Evolutionary conservation across 1,140 invertebrate species (phyloP), one percentile per base, ranked within the genome.

Genomic region (Popillia japonica): DNA sequence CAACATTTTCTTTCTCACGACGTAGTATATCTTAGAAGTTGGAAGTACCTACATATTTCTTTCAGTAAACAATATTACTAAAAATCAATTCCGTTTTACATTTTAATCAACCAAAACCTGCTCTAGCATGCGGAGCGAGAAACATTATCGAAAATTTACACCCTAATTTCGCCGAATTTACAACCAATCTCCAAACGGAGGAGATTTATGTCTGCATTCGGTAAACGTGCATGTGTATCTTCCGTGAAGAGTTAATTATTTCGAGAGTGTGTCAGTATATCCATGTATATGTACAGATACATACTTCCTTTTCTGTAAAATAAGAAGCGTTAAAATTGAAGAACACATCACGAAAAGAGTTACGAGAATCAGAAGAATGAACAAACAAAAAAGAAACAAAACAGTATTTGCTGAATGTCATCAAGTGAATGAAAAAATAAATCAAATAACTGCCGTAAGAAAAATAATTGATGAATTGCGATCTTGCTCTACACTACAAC

Each of bases 381-480:
- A 17, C 44, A 68, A 68, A 9, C 8, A 68, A 6, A 22, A 23
- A 34, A 22, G 20, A 68, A 68, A 68, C 20, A 68, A 23, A 10
- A 11, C 11, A 23, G 61, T 68, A 22, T 68, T 68, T 68, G 61
- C 4, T 34, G 22, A 27, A 34, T 22, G 61, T 68, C 61, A 68
- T 27, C 61, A 14, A 22, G 61, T 6, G 22, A 34, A 22, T 3
- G 22, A 34, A 22, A 34, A 68, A 68, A 68, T 68, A 68, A 68
- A 68, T 68, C 61, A 68, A 68, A 68, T 68, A 68, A 68, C 27
- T 20, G 20, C 22, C 22, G 17, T 17, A 68, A 68, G 17, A 22
- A 68, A 68, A 68, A 68, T 68, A 68, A 68, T 68, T 68, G 61
- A 68, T 34, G 61, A 34, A 27, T 68, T 68, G 20, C 48, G 48